Conservation (phyloP, 2,113 vertebrate species). For the Rynchops niger region DNA sequence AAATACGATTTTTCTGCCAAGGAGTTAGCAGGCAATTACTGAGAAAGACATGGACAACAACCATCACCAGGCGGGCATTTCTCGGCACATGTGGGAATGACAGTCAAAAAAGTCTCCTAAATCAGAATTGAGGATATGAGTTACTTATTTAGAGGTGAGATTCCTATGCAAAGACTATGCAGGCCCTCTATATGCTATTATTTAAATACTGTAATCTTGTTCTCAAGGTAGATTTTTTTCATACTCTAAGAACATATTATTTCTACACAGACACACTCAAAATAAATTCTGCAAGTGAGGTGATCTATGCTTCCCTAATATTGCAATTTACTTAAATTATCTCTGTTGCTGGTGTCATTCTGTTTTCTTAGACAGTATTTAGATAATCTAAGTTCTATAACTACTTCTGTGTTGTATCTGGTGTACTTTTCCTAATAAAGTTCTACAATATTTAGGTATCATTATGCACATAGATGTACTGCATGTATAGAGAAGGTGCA, state of each 20-base stretch:
- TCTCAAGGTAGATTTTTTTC: not conserved
- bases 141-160: not conserved
- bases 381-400: not conserved
- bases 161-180: not conserved
- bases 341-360: not conserved
- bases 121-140: not conserved
- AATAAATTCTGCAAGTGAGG: not conserved
- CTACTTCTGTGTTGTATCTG: not conserved
- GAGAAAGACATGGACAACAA: not conserved
- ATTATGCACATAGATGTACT: not conserved
- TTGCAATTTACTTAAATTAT: not conserved
- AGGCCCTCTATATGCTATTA: not conserved
- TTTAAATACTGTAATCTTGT: not conserved
- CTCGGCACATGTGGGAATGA: not conserved
- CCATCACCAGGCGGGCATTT: not conserved
- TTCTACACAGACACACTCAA: not conserved
- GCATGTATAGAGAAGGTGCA: not conserved
- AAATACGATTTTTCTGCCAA: not conserved
- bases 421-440: not conserved
- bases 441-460: not conserved
- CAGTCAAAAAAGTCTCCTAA: not conserved
- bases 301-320: not conserved
- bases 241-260: not conserved
- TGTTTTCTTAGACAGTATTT: not conserved
- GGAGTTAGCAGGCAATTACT: not conserved